phyloP scores from a whole-genome alignment of 2,888 invertebrate species.

The Mechanitis mazaeus region DNA sequence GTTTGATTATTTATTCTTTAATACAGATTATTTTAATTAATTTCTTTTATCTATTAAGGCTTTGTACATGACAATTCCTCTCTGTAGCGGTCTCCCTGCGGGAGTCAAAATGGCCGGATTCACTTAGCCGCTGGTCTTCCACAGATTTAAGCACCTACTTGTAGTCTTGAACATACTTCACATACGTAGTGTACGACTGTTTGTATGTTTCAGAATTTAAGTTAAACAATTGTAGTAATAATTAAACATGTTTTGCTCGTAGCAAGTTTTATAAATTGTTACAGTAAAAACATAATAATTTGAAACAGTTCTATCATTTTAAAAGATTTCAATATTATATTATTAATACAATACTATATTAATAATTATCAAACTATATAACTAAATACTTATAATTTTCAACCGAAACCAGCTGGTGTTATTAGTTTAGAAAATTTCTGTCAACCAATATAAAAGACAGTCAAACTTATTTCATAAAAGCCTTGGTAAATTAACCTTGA shows the following conservation, averaged over 20 bases:
- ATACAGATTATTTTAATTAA: not conserved
- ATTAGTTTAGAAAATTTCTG: too few species aligned
- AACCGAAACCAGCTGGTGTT: too few species aligned
- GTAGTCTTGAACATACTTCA: not conserved
- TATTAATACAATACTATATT: too few species aligned
- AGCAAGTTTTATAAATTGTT: too few species aligned
- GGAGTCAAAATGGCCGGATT: not conserved
- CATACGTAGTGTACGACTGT: not conserved
- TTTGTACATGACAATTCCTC: not conserved
- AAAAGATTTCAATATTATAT: too few species aligned
- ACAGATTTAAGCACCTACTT: not conserved
- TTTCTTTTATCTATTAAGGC: not conserved
- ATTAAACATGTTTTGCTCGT: too few species aligned
- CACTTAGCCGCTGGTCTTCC: not conserved
- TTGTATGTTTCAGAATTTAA: too few species aligned
- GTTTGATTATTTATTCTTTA: not conserved
- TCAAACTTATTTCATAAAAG: not conserved
- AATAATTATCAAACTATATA: too few species aligned
- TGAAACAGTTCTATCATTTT: too few species aligned
- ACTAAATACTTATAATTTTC: too few species aligned
- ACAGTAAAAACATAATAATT: too few species aligned
- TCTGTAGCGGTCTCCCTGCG: not conserved
- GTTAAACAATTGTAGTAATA: too few species aligned
- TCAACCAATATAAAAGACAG: not conserved
- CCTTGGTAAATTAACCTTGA: slow-evolving; percentile 2